These are phyloP conservation scores for Pipistrellus pygmaeus DNA, from an alignment of 2,797 vertebrate genomes.

Conservation along the genomic window DNA sequence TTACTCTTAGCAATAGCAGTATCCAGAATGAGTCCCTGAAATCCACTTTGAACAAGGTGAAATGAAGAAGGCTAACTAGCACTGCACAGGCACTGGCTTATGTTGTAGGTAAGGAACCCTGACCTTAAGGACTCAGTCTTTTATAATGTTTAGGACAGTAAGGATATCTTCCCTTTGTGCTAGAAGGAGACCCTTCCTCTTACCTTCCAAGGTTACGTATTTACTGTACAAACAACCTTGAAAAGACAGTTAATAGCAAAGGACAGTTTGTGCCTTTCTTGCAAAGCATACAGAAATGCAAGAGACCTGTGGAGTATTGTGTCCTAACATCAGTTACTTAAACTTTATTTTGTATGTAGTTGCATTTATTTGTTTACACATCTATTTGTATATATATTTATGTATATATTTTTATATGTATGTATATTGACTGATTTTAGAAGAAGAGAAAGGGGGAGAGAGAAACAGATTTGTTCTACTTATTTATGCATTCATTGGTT, in stretches of 20 bases:
- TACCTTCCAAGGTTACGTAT: slow-evolving; percentile 22
- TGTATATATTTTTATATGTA: neutral
- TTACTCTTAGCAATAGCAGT: neutral
- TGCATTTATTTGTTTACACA: neutral
- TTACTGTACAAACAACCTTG: slow-evolving; percentile 51
- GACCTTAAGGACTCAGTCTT: neutral
- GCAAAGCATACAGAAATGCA: neutral
- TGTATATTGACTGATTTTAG: neutral
- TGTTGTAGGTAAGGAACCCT: neutral
- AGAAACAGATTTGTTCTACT: neutral
- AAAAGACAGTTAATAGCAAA: slow-evolving; percentile 56
- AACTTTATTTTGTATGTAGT: slow-evolving; percentile 45
- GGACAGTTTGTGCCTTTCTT: neutral
- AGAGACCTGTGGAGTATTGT: neutral
- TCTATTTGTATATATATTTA: neutral
- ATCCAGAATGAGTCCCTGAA: neutral
- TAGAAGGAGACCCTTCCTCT: slow-evolving; percentile 45
- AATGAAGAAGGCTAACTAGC: neutral
- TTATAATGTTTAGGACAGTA: neutral
- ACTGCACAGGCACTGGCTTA: neutral
- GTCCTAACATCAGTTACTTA: neutral
- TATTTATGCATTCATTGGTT: neutral
- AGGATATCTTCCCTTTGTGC: neutral
- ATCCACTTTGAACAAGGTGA: neutral
- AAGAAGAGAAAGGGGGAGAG: neutral